Evolutionary conservation across 2,888 invertebrate genomes (phyloP).

Genomic region (Dorcus hopei): DNA sequence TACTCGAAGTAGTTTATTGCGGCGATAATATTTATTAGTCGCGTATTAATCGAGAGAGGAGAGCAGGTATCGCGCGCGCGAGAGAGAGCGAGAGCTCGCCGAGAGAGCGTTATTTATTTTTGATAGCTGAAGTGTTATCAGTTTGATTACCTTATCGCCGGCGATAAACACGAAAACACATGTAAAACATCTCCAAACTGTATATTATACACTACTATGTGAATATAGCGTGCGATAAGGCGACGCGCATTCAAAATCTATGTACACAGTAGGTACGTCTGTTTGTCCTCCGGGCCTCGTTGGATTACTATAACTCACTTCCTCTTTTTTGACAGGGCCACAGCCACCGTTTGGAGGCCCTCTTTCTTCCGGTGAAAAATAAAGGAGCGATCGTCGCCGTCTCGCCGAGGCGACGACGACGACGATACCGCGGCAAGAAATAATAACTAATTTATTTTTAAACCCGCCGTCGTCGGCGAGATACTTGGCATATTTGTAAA

Average conservation of each 20-base stretch:
- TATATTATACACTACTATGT: constrained; percentile 17
- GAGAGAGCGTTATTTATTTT: constrained; percentile 16
- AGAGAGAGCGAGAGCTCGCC: no score
- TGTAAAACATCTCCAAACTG: constrained; percentile 41
- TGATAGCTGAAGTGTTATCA: constrained; percentile 33
- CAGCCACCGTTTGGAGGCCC: constrained; percentile 5
- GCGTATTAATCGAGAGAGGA: neutral
- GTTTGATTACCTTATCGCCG: constrained; percentile 45
- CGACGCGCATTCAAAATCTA: constrained; percentile 18
- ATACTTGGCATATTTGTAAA: constrained; percentile 14
- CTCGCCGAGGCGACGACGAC: neutral
- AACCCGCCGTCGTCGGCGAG: constrained; percentile 3
- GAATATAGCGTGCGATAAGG: constrained; percentile 15
- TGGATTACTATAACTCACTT: constrained; percentile 18
- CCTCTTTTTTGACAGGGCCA: constrained; percentile 14
- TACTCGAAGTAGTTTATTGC: neutral
- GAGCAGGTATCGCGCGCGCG: neutral
- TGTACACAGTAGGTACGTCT: constrained; percentile 19
- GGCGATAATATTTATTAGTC: constrained; percentile 1
- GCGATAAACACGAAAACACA: constrained; percentile 47
- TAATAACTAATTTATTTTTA: constrained; percentile 17
- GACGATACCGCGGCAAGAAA: constrained; percentile 11
- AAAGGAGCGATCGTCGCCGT: no score
- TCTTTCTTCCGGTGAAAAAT: constrained; percentile 14
- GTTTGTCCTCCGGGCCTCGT: constrained; percentile 5